Evolutionary conservation across 2,888 invertebrate species (phyloP).

Genomic region (Stenurella melanura): DNA sequence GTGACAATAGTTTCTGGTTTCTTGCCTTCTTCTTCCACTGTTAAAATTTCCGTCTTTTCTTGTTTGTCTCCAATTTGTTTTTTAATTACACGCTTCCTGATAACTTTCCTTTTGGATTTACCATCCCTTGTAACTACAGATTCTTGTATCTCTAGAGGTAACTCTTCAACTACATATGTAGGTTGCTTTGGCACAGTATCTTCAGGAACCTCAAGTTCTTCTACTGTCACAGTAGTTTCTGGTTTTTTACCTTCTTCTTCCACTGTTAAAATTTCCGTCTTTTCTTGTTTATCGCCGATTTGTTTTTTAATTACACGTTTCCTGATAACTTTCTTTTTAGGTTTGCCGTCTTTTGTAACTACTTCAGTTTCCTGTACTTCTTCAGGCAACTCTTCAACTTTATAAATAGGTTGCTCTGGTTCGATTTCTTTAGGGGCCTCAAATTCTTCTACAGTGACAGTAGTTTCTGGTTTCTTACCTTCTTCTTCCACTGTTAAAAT

Average conservation of each 20-base stretch:
- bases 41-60: constrained; percentile 65
- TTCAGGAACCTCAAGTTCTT: constrained; percentile 60
- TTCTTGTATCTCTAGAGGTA: constrained; percentile 59
- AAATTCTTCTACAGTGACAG: constrained; percentile 60
- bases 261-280: constrained; percentile 65
- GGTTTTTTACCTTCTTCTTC: constrained; percentile 64
- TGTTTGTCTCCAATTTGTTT: constrained; percentile 62
- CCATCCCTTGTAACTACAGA: constrained; percentile 67
- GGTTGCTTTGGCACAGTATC: constrained; percentile 67
- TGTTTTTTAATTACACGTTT: constrained; percentile 68
- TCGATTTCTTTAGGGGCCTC: constrained; percentile 66
- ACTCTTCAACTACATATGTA: constrained; percentile 65
- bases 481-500: constrained; percentile 65
- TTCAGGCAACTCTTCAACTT: constrained; percentile 63
- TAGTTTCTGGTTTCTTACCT: constrained; percentile 62
- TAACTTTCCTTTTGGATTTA: constrained; percentile 60
- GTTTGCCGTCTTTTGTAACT: constrained; percentile 58
- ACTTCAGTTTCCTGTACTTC: constrained; percentile 65
- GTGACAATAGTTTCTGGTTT: constrained; percentile 62
- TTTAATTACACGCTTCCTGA: constrained; percentile 60
- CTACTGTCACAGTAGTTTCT: constrained; percentile 61
- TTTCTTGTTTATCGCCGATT: constrained; percentile 68
- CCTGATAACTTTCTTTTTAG: constrained; percentile 64
- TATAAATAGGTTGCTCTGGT: constrained; percentile 62
- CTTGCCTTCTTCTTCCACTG: constrained; percentile 62